A percentile compares a stretch with the other conserved stretches of the same genome.
Evolutionary conservation across 2,888 invertebrate species (phyloP).

Genomic region (Phortica magna): DNA sequence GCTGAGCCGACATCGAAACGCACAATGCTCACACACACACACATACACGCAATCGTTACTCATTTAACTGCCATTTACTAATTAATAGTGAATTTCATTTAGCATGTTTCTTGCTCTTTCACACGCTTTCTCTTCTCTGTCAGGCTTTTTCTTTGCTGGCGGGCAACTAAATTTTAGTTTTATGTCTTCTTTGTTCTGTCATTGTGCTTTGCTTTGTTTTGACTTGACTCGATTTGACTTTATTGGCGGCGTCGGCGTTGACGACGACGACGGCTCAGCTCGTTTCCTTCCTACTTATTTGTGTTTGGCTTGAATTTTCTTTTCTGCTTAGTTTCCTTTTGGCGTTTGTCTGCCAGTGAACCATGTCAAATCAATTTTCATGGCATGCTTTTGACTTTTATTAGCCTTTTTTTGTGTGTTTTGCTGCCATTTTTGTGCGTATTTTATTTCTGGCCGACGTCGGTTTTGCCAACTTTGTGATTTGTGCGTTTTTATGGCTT

Average conservation of each 20-base stretch:
- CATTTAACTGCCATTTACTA: conserved; percentile 73
- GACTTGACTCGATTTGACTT: background rate
- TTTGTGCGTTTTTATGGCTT: conserved; percentile 67
- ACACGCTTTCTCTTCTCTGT: background rate
- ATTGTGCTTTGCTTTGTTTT: background rate
- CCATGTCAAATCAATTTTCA: conserved; percentile 62
- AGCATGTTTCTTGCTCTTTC: conserved; percentile 7
- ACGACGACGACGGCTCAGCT: background rate
- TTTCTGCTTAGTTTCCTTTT: too few species aligned
- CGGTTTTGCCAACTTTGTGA: conserved; percentile 46
- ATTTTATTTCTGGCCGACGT: conserved; percentile 40
- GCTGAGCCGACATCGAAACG: background rate
- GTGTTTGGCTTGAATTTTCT: background rate
- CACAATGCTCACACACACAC: background rate
- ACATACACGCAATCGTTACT: conserved; percentile 59
- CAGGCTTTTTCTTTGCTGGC: conserved; percentile 46
- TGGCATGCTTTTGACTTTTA: conserved; percentile 34
- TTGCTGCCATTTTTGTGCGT: conserved; percentile 50
- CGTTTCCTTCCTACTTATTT: too few species aligned
- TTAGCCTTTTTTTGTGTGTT: conserved; percentile 35
- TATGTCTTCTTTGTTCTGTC: conserved; percentile 11
- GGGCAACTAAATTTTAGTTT: conserved; percentile 63
- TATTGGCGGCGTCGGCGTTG: background rate
- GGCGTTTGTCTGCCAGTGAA: background rate
- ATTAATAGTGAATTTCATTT: conserved; percentile 70